phyloP scores from a whole-genome alignment of 1,140 invertebrate genomes.

The Carcinoscorpius rotundicauda region DNA sequence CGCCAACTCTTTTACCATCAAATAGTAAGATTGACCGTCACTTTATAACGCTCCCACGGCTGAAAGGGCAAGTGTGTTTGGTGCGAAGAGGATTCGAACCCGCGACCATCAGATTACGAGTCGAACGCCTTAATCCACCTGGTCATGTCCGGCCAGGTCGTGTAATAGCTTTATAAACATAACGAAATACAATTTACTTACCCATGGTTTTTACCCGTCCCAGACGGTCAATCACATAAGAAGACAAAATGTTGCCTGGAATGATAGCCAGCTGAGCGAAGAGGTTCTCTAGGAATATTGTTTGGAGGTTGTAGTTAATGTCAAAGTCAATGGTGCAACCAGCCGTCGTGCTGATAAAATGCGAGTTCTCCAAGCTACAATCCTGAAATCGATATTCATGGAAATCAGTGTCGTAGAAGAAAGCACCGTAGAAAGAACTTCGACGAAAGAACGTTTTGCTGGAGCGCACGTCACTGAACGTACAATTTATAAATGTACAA shows the following conservation, averaged over 20 bases:
- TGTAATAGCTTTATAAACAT: background rate
- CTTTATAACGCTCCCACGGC: too few relatives aligned
- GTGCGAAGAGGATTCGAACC: too few relatives aligned
- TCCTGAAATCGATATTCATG: slow-evolving; percentile 27
- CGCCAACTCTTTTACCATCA: too few relatives aligned
- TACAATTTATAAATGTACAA: slow-evolving; percentile 26
- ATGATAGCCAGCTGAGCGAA: slow-evolving; percentile 32
- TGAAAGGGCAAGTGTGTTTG: too few relatives aligned
- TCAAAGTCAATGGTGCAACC: slow-evolving; percentile 31
- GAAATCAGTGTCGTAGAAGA: slow-evolving; percentile 32
- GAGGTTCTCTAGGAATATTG: slow-evolving; percentile 30
- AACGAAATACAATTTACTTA: slow-evolving; percentile 23
- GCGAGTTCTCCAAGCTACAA: slow-evolving; percentile 25
- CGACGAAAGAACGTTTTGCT: slow-evolving; percentile 29
- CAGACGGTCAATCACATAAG: slow-evolving; percentile 38
- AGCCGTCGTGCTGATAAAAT: slow-evolving; percentile 24
- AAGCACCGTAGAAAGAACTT: slow-evolving; percentile 22
- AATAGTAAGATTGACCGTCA: too few relatives aligned
- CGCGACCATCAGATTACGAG: too few relatives aligned
- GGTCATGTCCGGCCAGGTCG: too few relatives aligned
- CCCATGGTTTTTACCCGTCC: slow-evolving; percentile 38
- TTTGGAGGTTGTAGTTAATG: slow-evolving; percentile 30
- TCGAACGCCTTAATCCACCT: too few relatives aligned
- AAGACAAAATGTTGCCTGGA: slow-evolving; percentile 38
- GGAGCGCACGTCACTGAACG: slow-evolving; percentile 28